phyloP scores from a whole-genome alignment of 2,888 invertebrate genomes.

The Hirtodrosophila confusa region DNA sequence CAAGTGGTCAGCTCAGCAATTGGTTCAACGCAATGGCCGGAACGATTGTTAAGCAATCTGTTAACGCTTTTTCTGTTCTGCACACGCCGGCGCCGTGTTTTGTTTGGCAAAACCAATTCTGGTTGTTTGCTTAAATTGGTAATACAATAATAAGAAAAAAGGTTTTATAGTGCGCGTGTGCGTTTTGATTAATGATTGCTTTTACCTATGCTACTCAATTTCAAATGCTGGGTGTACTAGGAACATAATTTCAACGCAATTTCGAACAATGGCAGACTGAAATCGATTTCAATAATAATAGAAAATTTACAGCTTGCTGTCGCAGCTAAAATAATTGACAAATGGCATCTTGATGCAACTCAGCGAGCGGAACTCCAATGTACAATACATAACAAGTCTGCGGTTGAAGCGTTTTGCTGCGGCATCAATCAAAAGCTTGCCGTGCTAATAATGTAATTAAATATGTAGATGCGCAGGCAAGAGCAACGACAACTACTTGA shows the following conservation, averaged over 20 bases:
- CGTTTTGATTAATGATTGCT: slow-evolving; percentile 71
- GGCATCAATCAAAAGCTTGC: slow-evolving; percentile 70
- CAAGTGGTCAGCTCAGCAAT: slow-evolving; percentile 7
- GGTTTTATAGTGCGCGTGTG: slow-evolving; percentile 74
- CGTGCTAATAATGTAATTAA: slow-evolving; percentile 82
- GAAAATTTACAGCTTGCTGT: slow-evolving; percentile 19
- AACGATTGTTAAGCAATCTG: slow-evolving; percentile 27
- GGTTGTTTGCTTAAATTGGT: slow-evolving; percentile 44
- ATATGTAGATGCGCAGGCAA: slow-evolving; percentile 58
- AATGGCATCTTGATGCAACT: slow-evolving; percentile 1
- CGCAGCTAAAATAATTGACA: slow-evolving; percentile 2
- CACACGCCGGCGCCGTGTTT: slow-evolving; percentile 51
- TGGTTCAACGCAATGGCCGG: slow-evolving; percentile 48
- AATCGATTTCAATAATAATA: slow-evolving; percentile 35
- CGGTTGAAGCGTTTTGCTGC: slow-evolving; percentile 63
- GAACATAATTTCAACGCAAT: slow-evolving; percentile 33
- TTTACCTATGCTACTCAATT: slow-evolving; percentile 35
- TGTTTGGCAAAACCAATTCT: slow-evolving; percentile 28
- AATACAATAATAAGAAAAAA: slow-evolving; percentile 20
- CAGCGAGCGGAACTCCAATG: slow-evolving; percentile 4
- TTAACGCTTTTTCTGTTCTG: slow-evolving; percentile 65
- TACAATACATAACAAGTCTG: slow-evolving; percentile 16
- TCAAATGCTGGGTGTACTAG: too few species aligned
- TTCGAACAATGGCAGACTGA: slow-evolving; percentile 21
- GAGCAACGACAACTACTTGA: slow-evolving; percentile 20